These are phyloP conservation scores for Cheilosia vernalis DNA, from an alignment of 2,888 invertebrate genomes.

Conservation along the genomic window DNA sequence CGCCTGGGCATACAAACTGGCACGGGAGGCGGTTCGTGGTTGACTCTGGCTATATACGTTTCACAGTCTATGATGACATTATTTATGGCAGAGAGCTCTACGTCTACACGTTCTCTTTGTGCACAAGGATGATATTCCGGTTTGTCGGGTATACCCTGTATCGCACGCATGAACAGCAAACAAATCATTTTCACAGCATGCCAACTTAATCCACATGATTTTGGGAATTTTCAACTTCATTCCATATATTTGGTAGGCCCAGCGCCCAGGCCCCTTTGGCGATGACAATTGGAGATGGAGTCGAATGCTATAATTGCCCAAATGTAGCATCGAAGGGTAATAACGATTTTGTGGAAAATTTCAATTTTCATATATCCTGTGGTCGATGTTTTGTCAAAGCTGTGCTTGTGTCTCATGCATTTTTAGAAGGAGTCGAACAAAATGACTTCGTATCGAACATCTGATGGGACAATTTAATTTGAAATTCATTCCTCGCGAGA, in stretches of 20 bases:
- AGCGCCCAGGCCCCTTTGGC: conserved; percentile 7
- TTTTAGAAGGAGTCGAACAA: conserved; percentile 9
- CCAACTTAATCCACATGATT: conserved; percentile 54
- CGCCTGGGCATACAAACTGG: background rate
- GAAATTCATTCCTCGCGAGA: conserved; percentile 21
- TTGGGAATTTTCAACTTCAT: conserved; percentile 53
- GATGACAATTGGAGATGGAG: conserved; percentile 6
- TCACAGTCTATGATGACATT: conserved; percentile 40
- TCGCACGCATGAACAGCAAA: conserved; percentile 25
- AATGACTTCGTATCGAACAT: background rate
- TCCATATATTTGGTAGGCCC: background rate
- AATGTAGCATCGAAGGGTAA: conserved; percentile 22
- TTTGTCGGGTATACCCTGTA: background rate
- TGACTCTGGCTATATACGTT: conserved; percentile 4
- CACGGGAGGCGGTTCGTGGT: background rate
- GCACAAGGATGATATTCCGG: background rate
- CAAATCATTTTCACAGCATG: conserved; percentile 60
- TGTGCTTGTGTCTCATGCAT: conserved; percentile 5
- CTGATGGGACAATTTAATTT: background rate
- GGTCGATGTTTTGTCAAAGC: conserved; percentile 16
- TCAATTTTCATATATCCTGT: conserved; percentile 12
- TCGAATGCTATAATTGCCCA: background rate
- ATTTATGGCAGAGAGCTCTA: conserved; percentile 7
- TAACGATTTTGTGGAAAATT: conserved; percentile 21
- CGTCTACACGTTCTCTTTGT: background rate